These are phyloP conservation scores for Germaria angustata DNA, from an alignment of 2,888 invertebrate genomes.

Conservation along the genomic window DNA sequence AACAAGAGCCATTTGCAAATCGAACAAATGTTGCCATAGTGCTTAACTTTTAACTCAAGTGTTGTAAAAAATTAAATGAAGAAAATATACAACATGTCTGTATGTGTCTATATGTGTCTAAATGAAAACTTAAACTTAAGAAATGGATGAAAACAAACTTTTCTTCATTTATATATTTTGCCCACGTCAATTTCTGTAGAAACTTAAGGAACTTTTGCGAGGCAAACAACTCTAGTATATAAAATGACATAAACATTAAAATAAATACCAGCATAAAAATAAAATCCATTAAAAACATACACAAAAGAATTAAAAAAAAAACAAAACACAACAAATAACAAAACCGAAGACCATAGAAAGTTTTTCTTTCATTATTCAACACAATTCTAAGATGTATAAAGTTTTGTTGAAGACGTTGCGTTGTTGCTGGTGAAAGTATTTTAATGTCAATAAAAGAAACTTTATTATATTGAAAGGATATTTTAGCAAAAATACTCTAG, in stretches of 20 bases:
- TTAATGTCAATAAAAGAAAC: not conserved
- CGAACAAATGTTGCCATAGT: slow-evolving; percentile 7
- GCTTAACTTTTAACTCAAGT: not conserved
- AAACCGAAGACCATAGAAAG: not conserved
- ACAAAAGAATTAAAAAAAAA: slow-evolving; percentile 29
- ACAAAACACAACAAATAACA: too few relatives aligned
- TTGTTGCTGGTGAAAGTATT: not conserved
- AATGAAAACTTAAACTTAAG: too few relatives aligned
- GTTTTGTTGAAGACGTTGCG: not conserved
- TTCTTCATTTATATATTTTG: slow-evolving; percentile 18
- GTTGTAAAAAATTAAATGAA: not conserved
- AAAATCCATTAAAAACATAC: slow-evolving; percentile 51
- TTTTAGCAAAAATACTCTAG: not conserved
- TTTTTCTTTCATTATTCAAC: slow-evolving; percentile 4
- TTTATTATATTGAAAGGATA: not conserved
- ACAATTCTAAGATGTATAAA: not conserved
- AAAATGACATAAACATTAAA: slow-evolving; percentile 38
- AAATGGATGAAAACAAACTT: slow-evolving; percentile 8
- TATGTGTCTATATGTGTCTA: too few relatives aligned
- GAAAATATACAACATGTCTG: too few relatives aligned
- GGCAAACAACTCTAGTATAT: not conserved
- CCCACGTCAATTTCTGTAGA: slow-evolving; percentile 26
- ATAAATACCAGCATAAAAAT: slow-evolving; percentile 28
- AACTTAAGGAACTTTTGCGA: slow-evolving; percentile 16
- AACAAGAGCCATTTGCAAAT: slow-evolving; percentile 17